These are phyloP conservation scores for Epicauta chinensis DNA, from an alignment of 1,140 invertebrate genomes.

Conservation along the genomic window DNA sequence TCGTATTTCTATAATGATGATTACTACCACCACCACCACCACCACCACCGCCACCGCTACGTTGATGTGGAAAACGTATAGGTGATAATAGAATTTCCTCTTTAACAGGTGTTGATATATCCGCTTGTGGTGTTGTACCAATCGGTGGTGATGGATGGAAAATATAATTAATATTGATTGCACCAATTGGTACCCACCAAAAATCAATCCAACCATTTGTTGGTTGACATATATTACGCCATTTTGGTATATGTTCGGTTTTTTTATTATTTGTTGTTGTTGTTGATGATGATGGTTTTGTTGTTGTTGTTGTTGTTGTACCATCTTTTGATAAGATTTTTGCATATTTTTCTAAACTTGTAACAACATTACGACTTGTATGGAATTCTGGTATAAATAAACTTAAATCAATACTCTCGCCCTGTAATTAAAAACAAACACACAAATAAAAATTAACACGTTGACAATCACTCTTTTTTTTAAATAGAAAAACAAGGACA, in stretches of 20 bases:
- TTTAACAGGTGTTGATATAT: slow-evolving; percentile 88
- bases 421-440: slow-evolving; percentile 45
- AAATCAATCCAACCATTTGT: slow-evolving; percentile 89
- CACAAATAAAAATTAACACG: too few relatives aligned
- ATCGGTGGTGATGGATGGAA: slow-evolving; percentile 87
- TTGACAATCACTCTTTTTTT: too few relatives aligned
- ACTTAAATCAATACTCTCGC: slow-evolving; percentile 83
- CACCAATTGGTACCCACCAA: slow-evolving; percentile 90
- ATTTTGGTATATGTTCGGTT: slow-evolving; percentile 61
- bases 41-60: slow-evolving; percentile 38
- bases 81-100: slow-evolving; percentile 88
- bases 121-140: slow-evolving; percentile 78
- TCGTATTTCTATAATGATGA: not conserved
- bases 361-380: slow-evolving; percentile 73
- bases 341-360: slow-evolving; percentile 83
- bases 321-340: slow-evolving; percentile 77
- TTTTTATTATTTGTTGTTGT: too few relatives aligned
- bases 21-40: too few relatives aligned
- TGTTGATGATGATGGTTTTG: too few relatives aligned
- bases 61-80: slow-evolving; percentile 76
- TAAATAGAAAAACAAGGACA: too few relatives aligned
- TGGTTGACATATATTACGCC: slow-evolving; percentile 79
- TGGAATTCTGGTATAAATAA: slow-evolving; percentile 88
- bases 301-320: slow-evolving; percentile 47
- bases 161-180: slow-evolving; percentile 81